phyloP scores from a whole-genome alignment of 1,140 invertebrate genomes.

The Diachasmimorpha longicaudata region DNA sequence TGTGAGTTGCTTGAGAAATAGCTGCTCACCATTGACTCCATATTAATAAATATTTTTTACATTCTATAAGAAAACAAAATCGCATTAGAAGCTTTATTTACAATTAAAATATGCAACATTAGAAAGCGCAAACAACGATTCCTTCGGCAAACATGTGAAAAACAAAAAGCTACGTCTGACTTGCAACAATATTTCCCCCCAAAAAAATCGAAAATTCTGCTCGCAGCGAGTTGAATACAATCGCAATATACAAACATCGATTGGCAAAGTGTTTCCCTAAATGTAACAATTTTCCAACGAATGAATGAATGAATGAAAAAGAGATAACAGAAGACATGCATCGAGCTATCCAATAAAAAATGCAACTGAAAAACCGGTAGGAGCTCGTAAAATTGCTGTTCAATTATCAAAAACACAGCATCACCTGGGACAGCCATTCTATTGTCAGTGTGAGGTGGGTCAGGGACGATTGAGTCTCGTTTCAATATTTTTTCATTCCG shows the following conservation, averaged over 20 bases:
- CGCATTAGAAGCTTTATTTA: too few species aligned
- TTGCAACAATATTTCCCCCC: neutral
- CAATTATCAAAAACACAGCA: conserved; percentile 16
- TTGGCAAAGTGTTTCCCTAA: neutral
- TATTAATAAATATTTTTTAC: too few species aligned
- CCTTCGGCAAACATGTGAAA: too few species aligned
- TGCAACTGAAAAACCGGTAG: neutral
- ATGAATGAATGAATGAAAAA: neutral
- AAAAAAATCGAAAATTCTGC: neutral
- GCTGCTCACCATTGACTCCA: too few species aligned
- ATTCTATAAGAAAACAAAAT: too few species aligned
- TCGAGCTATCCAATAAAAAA: neutral
- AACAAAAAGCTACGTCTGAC: too few species aligned
- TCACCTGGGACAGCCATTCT: neutral
- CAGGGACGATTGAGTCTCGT: conserved; percentile 1
- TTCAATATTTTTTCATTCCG: neutral
- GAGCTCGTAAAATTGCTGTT: neutral
- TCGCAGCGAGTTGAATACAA: neutral
- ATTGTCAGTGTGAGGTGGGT: neutral
- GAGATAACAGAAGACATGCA: neutral
- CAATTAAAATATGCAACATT: too few species aligned
- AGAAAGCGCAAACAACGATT: too few species aligned
- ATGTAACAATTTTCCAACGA: neutral
- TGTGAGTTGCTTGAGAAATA: too few species aligned
- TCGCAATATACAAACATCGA: neutral